Evolutionary conservation across 2,113 vertebrate species (phyloP), one percentile per base, ranked within the genome.

Genomic region (Ramphastos sulfuratus): DNA sequence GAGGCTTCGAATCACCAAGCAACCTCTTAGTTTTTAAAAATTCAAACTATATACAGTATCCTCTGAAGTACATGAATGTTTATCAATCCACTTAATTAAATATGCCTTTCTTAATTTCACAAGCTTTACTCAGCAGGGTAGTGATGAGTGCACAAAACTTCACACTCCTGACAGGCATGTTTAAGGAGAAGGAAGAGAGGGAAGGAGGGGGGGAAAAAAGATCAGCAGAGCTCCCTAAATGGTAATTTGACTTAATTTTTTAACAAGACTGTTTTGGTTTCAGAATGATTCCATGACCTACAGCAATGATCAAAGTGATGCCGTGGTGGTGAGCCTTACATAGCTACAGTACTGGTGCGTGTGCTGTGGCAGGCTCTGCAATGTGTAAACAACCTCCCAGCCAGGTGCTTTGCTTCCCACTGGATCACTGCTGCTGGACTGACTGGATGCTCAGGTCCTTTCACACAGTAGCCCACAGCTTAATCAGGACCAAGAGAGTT

Each of bases 231-330:
- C 73, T 94, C 82, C 69, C 72, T 87, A 92, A 91, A 90, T 95
- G 74, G 84, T 83, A 86, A 70, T 91, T 89, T 88, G 56, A 48
- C 92, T 95, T 92, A 93, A 92, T 67, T 94, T 90, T 94, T 96
- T 96, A 95, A 93, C 74, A 70, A 80, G 89, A 74, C 42, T 90
- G 61, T 93, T 95, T 96, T 96, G 73, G 42, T 90, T 79, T 96
- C 89, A 85, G 65, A 91, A 80, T 67, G 77, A 86, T 94, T 91
- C 83, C n/a, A 27, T 92, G 89, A 84, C 88, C 78, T 93, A 93
- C 73, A 89, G 73, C 84, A 86, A 73, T 70, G 94, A 94, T 92
- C 85, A 94, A 96, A 96, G 94, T 60, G 60, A 71, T 56, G 64
- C 72, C 0, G 12, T 71, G 6, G 83, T 74, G 39, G 80, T 93